Conservation (phyloP, 2,113 vertebrate genomes). For the Bos javanicus region DNA sequence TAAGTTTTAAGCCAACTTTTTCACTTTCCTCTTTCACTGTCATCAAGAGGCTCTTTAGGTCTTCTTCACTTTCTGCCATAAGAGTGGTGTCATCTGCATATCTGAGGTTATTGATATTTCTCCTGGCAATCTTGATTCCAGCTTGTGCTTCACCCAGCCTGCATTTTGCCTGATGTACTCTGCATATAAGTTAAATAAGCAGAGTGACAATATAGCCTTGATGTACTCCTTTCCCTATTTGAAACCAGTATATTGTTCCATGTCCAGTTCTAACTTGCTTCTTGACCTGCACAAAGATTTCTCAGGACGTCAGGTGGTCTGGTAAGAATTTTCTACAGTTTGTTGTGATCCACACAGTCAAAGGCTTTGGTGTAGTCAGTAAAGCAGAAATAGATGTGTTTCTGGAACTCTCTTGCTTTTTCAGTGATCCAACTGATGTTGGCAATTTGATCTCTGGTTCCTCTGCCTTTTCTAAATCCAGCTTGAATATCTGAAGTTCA, state of each 20-base stretch:
- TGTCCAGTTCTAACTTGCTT: background rate
- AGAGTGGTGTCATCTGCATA: background rate
- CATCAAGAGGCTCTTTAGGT: background rate
- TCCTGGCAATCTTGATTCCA: rapidly evolving
- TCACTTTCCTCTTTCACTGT: background rate
- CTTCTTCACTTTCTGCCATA: background rate
- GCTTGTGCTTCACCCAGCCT: background rate
- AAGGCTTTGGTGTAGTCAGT: background rate
- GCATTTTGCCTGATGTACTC: background rate
- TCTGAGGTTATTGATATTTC: background rate
- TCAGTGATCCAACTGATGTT: background rate
- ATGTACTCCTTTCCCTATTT: background rate
- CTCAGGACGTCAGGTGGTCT: background rate
- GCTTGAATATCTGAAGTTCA: background rate
- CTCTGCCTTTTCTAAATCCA: background rate
- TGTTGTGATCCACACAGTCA: background rate
- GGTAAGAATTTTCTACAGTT: background rate
- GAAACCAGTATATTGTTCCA: background rate
- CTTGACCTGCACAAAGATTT: background rate
- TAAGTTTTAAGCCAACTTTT: background rate
- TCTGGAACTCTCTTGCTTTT: background rate
- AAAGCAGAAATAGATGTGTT: background rate
- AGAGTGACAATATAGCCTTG: background rate
- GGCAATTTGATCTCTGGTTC: background rate
- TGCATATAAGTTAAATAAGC: background rate